These are phyloP conservation scores for Mactromeris polynyma DNA, from an alignment of 2,888 invertebrate species.

Conservation along the genomic window DNA sequence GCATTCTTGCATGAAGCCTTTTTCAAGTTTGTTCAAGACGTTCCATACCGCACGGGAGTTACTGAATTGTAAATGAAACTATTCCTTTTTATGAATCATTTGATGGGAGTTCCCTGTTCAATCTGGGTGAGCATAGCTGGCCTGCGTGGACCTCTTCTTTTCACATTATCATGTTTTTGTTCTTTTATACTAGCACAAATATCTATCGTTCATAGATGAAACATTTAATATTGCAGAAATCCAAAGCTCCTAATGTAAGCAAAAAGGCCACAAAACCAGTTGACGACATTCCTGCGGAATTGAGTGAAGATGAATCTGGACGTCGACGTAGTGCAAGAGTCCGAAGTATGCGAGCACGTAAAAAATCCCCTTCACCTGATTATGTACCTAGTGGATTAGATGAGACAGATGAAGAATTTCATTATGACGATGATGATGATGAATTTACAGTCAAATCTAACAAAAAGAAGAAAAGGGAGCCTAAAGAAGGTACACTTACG, in stretches of 20 bases:
- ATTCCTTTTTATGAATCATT: too few species aligned
- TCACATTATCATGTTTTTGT: too few species aligned
- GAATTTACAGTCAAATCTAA: constrained; percentile 64
- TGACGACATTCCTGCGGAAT: constrained; percentile 30
- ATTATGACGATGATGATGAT: constrained; percentile 61
- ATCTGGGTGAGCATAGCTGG: too few species aligned
- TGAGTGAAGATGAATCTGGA: constrained; percentile 63
- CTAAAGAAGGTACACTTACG: constrained; percentile 31
- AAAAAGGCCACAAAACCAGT: neutral
- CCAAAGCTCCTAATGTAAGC: neutral
- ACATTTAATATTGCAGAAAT: neutral
- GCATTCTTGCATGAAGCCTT: too few species aligned
- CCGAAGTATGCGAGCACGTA: constrained; percentile 54
- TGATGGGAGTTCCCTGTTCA: too few species aligned
- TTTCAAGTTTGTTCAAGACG: too few species aligned
- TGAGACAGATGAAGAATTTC: neutral
- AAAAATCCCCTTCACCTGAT: constrained; percentile 67
- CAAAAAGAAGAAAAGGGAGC: constrained; percentile 51
- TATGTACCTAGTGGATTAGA: constrained; percentile 64
- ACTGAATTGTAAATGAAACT: too few species aligned
- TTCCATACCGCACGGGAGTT: too few species aligned
- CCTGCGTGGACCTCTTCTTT: too few species aligned
- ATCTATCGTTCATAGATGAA: too few species aligned
- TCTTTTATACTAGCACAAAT: too few species aligned
- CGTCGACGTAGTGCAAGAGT: constrained; percentile 71